Percentiles rank a stretch among this genome's conserved stretches.
Conservation (phyloP, 92 coral and sea anemone species). For the Isaurus tuberculatus region DNA sequence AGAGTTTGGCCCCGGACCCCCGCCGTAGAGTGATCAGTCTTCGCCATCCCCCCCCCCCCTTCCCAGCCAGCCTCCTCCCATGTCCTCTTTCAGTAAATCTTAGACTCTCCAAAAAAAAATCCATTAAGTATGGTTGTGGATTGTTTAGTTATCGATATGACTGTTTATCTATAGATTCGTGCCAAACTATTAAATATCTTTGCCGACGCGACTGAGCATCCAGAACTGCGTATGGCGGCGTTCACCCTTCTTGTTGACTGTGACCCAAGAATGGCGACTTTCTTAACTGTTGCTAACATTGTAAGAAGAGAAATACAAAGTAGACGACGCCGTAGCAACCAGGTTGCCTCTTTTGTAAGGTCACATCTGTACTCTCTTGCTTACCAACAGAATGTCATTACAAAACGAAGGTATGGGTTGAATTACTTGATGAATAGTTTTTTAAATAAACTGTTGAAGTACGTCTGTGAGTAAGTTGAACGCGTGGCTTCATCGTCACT, state of each 20-base stretch:
- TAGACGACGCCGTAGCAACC: slow-evolving; percentile 82
- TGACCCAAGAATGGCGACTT: slow-evolving; percentile 67
- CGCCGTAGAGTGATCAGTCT: too few relatives aligned
- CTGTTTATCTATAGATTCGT: slow-evolving; percentile 47
- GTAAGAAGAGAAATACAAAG: slow-evolving; percentile 68
- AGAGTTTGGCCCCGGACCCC: too few relatives aligned
- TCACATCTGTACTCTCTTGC: slow-evolving; percentile 79
- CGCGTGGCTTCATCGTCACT: too few relatives aligned
- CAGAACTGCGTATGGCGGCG: slow-evolving; percentile 91
- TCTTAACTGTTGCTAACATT: slow-evolving; percentile 76
- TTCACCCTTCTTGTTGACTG: slow-evolving; percentile 70
- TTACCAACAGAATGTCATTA: slow-evolving; percentile 57
- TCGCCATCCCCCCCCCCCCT: too few relatives aligned
- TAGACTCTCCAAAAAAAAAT: too few relatives aligned
- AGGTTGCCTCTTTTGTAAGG: slow-evolving; percentile 82
- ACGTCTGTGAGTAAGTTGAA: too few relatives aligned
- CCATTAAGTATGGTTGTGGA: too few relatives aligned
- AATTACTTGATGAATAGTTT: not conserved
- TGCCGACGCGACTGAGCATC: slow-evolving; percentile 62
- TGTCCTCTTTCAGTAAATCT: too few relatives aligned
- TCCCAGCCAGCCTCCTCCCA: too few relatives aligned
- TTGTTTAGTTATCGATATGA: not conserved
- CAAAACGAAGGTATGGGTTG: slow-evolving; percentile 61
- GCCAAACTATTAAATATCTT: slow-evolving; percentile 57
- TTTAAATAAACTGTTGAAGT: not conserved